phyloP scores from a whole-genome alignment of 2,797 vertebrate species.

The Tolypeutes matacus region DNA sequence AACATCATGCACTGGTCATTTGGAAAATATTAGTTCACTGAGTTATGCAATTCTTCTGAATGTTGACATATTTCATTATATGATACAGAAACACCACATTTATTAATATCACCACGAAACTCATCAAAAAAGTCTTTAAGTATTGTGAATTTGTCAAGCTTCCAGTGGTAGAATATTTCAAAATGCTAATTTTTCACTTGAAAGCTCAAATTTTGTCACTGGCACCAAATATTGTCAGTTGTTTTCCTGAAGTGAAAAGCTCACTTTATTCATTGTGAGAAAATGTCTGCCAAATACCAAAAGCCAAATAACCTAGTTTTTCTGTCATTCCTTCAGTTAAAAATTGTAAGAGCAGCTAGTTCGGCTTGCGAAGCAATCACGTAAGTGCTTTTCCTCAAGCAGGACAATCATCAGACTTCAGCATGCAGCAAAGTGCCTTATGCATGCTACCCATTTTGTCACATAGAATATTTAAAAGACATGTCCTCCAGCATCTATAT shows the following conservation, averaged over 20 bases:
- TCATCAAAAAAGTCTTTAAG: not conserved
- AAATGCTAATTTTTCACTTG: not conserved
- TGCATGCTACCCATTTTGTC: not conserved
- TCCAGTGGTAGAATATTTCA: not conserved
- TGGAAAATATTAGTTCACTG: not conserved
- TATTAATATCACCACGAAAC: not conserved
- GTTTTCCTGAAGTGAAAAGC: not conserved
- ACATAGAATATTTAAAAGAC: not conserved
- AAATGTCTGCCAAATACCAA: not conserved
- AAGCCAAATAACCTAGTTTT: not conserved
- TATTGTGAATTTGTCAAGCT: not conserved
- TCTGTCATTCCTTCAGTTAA: not conserved
- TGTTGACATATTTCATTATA: not conserved
- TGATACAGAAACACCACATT: not conserved
- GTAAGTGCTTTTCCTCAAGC: not conserved
- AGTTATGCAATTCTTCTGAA: not conserved
- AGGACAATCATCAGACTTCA: not conserved
- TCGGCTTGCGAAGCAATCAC: not conserved
- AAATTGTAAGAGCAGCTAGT: not conserved
- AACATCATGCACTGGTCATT: too few relatives aligned
- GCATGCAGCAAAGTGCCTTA: not conserved
- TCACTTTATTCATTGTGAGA: constrained; percentile 5
- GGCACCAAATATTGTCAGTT: not conserved
- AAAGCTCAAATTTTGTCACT: not conserved
- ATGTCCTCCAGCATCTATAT: not conserved